Base-by-base conservation (phyloP, 2,888 invertebrate genomes). In the Nematopogon swammerdamellus region DNA sequence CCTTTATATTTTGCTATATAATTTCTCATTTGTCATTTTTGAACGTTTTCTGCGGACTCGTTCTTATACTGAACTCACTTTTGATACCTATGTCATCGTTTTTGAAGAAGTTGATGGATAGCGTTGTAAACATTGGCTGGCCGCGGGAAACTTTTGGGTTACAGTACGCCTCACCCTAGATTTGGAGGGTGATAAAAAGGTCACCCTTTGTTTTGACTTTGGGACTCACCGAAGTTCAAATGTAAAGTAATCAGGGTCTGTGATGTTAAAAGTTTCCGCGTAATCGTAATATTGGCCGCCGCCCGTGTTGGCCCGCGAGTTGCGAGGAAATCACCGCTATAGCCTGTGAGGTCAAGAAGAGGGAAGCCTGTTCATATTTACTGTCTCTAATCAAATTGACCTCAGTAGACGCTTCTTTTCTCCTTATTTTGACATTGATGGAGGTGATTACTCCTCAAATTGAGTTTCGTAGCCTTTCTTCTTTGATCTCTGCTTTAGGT, bases 1-100 rank as follows among this genome's bases (percentile, higher is more conserved):
- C n/a, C n/a, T n/a, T n/a, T n/a, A n/a, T n/a, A n/a, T n/a, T n/a
- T n/a, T n/a, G n/a, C n/a, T n/a, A n/a, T n/a, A n/a, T n/a, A n/a
- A n/a, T n/a, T n/a, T n/a, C n/a, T n/a, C n/a, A n/a, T n/a, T n/a
- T n/a, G n/a, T n/a, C n/a, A n/a, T n/a, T n/a, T n/a, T n/a, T n/a
- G n/a, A n/a, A n/a, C n/a, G n/a, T n/a, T n/a, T n/a, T n/a, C n/a
- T n/a, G n/a, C n/a, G n/a, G n/a, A n/a, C n/a, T n/a, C n/a, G n/a
- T n/a, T n/a, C n/a, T n/a, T n/a, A n/a, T n/a, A n/a, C n/a, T n/a
- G n/a, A 71, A 73, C 68, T 73, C 67, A 70, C 70, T 76, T 75
- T 73, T 75, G 74, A 75, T 75, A n/a, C n/a, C n/a, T n/a, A 66
- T 75, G 74, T 73, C 65, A 71, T 65, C 72, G 71, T 74, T 76